phyloP scores from a whole-genome alignment of 1,140 invertebrate species.

The Globodera ellingtonae region DNA sequence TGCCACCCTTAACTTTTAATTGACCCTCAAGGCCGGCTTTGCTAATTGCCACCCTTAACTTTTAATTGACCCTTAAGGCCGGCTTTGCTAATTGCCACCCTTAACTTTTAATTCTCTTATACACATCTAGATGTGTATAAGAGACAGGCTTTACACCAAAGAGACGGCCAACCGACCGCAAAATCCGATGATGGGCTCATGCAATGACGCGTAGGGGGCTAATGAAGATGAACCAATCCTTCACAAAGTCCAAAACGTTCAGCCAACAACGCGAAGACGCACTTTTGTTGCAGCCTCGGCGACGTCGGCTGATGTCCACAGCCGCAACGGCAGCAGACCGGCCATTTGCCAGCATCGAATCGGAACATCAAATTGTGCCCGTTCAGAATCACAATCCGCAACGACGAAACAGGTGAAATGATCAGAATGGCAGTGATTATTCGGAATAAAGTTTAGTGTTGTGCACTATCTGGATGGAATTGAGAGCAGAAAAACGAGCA shows the following conservation, averaged over 20 bases:
- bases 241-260: not conserved
- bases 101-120: too few relatives aligned
- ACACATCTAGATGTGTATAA: too few relatives aligned
- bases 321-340: not conserved
- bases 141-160: slow-evolving; percentile 52
- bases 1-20: too few relatives aligned
- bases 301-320: slow-evolving; percentile 50
- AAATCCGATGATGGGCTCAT: slow-evolving; percentile 56
- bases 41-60: too few relatives aligned
- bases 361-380: slow-evolving; percentile 31
- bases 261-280: slow-evolving; percentile 45
- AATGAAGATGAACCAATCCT: not conserved
- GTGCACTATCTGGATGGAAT: slow-evolving; percentile 10
- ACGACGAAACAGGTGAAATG: slow-evolving; percentile 32
- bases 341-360: not conserved
- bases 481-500: slow-evolving; percentile 10
- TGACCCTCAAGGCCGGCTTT: too few relatives aligned
- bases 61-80: slow-evolving; percentile 40
- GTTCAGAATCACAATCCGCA: slow-evolving; percentile 45
- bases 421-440: not conserved
- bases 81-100: slow-evolving; percentile 51
- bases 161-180: slow-evolving; percentile 45
- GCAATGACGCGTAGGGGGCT: slow-evolving; percentile 45
- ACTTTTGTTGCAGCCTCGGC: slow-evolving; percentile 45
- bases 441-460: slow-evolving; percentile 10